Evolutionary conservation across 2,888 invertebrate genomes (phyloP).

Genomic region (Rhamnusium bicolor): DNA sequence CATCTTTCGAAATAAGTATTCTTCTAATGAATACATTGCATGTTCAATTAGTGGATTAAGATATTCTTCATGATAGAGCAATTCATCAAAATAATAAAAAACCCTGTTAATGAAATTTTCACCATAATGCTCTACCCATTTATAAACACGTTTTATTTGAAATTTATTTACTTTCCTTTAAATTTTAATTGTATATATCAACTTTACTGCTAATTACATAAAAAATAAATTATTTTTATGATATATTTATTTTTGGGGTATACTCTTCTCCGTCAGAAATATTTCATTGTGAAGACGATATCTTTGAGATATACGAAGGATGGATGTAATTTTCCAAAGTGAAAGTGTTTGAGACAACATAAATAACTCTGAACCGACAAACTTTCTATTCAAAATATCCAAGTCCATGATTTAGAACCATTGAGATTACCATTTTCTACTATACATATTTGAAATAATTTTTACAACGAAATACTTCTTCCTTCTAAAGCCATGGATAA

Average conservation of each 20-base stretch:
- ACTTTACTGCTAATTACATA: too few relatives aligned
- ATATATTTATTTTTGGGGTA: too few relatives aligned
- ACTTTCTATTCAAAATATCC: background rate
- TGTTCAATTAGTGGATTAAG: conserved; percentile 11
- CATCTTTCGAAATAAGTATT: background rate
- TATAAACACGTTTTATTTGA: background rate
- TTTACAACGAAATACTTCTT: too few relatives aligned
- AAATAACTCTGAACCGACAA: background rate
- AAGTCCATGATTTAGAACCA: background rate
- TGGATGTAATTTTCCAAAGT: background rate
- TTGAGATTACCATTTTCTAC: background rate
- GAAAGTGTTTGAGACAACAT: background rate
- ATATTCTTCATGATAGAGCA: background rate
- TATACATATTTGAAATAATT: background rate
- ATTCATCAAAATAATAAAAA: background rate
- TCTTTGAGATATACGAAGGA: background rate
- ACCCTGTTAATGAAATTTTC: background rate
- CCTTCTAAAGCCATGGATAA: too few relatives aligned
- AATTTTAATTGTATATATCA: too few relatives aligned
- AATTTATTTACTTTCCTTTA: too few relatives aligned
- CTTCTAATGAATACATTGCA: conserved; percentile 12
- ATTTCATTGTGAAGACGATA: too few relatives aligned
- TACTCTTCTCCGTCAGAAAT: background rate
- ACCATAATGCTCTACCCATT: background rate
- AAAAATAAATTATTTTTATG: too few relatives aligned